A percentile compares a stretch with the other conserved stretches of the same genome.
phyloP scores from a whole-genome alignment of 2,113 vertebrate genomes.

The Tympanuchus pallidicinctus region DNA sequence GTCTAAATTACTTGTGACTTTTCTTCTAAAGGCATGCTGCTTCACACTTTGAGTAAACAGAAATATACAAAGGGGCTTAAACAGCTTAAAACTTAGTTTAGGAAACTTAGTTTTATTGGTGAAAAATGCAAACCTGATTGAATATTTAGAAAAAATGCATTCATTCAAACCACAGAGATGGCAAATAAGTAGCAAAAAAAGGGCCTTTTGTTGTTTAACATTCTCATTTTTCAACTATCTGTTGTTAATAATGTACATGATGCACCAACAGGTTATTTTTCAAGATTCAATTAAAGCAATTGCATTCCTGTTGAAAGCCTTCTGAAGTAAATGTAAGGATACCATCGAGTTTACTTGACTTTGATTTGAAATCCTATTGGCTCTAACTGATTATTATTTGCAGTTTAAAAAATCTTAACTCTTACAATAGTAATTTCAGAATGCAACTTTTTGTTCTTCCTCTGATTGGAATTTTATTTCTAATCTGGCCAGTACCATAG shows the following conservation, averaged over 20 bases:
- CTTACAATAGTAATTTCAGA: not conserved
- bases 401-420: not conserved
- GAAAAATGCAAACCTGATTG: not conserved
- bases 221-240: constrained; percentile 15
- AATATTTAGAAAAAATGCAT: not conserved
- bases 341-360: not conserved
- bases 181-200: not conserved
- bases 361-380: not conserved
- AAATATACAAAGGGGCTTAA: not conserved
- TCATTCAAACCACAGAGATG: not conserved
- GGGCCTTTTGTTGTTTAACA: not conserved
- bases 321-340: not conserved
- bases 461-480: not conserved
- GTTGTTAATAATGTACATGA: not conserved
- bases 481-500: not conserved
- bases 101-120: not conserved
- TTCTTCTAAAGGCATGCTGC: not conserved
- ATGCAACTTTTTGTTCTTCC: not conserved
- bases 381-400: not conserved
- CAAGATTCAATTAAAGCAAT: constrained; percentile 38
- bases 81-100: not conserved
- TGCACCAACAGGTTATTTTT: not conserved
- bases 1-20: not conserved
- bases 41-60: not conserved
- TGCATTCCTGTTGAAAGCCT: not conserved